Evolutionary conservation across 2,113 vertebrate species (phyloP).

Genomic region (Nothobranchius furzeri): DNA sequence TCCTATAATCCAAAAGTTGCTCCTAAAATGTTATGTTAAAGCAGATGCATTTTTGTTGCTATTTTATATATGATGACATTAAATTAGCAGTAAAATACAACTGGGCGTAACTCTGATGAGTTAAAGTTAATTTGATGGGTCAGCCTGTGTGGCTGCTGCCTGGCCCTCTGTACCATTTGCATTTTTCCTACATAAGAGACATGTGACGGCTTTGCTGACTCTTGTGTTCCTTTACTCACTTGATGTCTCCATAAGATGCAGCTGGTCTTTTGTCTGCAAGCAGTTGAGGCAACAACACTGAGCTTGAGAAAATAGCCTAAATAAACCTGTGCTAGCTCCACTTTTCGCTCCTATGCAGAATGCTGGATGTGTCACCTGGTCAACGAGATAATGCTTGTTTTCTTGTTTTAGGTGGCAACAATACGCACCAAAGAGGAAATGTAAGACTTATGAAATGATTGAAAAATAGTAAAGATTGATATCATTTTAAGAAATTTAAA

Average conservation of each 20-base stretch:
- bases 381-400: neutral
- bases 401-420: slow-evolving; percentile 2
- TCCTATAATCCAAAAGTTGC: slow-evolving; percentile 42
- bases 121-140: slow-evolving; percentile 29
- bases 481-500: neutral
- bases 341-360: neutral
- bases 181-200: slow-evolving; percentile 46
- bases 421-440: neutral
- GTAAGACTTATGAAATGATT: neutral
- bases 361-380: too few relatives aligned
- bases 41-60: too few relatives aligned
- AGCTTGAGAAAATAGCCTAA: slow-evolving; percentile 9
- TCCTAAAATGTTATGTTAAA: slow-evolving; percentile 14
- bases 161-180: slow-evolving; percentile 51
- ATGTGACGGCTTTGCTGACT: slow-evolving; percentile 69
- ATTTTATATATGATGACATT: slow-evolving; percentile 41
- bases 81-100: slow-evolving; percentile 21
- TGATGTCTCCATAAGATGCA: slow-evolving; percentile 29
- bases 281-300: slow-evolving; percentile 26
- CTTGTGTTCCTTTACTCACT: slow-evolving; percentile 56
- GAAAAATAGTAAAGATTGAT: neutral
- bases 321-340: slow-evolving; percentile 18
- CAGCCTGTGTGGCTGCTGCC: slow-evolving; percentile 27
- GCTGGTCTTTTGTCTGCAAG: slow-evolving; percentile 24
- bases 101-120: slow-evolving; percentile 27